A percentile compares a stretch with the other conserved stretches of the same genome.
phyloP scores from a whole-genome alignment of 1,140 invertebrate species.

The Cheumatopsyche charites region DNA sequence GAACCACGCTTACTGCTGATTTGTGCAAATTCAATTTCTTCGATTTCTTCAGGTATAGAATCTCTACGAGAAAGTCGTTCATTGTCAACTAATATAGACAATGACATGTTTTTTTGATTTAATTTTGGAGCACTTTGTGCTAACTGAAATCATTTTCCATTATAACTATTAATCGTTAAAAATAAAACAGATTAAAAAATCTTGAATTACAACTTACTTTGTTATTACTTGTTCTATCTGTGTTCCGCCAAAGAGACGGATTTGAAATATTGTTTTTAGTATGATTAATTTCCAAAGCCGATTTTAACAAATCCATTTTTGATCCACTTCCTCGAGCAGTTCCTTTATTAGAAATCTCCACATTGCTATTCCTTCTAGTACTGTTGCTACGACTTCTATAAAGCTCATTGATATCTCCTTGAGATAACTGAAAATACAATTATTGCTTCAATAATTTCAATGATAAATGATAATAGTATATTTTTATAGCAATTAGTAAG shows the following conservation, averaged over 20 bases:
- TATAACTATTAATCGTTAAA: slow-evolving; percentile 19
- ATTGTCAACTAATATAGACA: slow-evolving; percentile 58
- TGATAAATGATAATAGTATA: neutral
- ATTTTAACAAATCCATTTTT: slow-evolving; percentile 69
- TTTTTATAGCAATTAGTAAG: neutral
- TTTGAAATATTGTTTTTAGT: slow-evolving; percentile 59
- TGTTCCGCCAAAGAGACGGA: slow-evolving; percentile 57
- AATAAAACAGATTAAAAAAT: slow-evolving; percentile 17
- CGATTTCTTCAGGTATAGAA: slow-evolving; percentile 61
- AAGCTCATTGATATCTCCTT: slow-evolving; percentile 61
- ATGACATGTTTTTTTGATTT: slow-evolving; percentile 64
- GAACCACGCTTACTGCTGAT: slow-evolving; percentile 33
- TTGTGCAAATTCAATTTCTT: slow-evolving; percentile 53
- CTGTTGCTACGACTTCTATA: slow-evolving; percentile 60
- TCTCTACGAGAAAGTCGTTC: slow-evolving; percentile 56
- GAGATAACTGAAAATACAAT: slow-evolving; percentile 57
- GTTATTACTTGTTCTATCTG: slow-evolving; percentile 45
- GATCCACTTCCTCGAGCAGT: slow-evolving; percentile 62
- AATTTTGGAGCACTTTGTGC: slow-evolving; percentile 68
- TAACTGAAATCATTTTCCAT: slow-evolving; percentile 53
- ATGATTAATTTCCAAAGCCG: slow-evolving; percentile 69
- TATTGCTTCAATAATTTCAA: too few species aligned
- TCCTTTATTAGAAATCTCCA: slow-evolving; percentile 53
- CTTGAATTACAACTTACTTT: too few species aligned
- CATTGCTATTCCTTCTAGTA: slow-evolving; percentile 63